Evolutionary conservation across 2,797 vertebrate genomes (phyloP).

Genomic region (Otolemur crassicaudatus): DNA sequence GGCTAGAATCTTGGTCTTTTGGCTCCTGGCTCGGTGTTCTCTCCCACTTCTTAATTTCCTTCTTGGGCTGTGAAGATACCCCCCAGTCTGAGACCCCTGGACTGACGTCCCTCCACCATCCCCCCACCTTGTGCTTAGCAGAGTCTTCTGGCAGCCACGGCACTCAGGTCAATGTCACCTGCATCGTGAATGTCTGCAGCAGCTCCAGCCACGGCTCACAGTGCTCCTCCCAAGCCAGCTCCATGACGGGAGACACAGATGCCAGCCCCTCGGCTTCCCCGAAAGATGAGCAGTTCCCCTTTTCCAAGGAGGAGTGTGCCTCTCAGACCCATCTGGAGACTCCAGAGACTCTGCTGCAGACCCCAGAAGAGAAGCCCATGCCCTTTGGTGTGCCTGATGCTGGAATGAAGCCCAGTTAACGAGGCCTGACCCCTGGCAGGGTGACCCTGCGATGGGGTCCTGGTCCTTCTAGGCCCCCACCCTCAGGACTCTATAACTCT

Average conservation of each 20-base stretch:
- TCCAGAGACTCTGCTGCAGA: slow-evolving; percentile 67
- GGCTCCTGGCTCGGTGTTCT: background rate
- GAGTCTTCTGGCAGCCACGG: slow-evolving; percentile 69
- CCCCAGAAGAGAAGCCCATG: slow-evolving; percentile 73
- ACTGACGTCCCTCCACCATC: background rate
- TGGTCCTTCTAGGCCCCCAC: background rate
- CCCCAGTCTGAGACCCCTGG: background rate
- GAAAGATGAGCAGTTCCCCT: slow-evolving; percentile 67
- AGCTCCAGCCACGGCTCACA: slow-evolving; percentile 75
- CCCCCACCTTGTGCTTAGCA: slow-evolving; percentile 58
- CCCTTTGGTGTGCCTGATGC: slow-evolving; percentile 78
- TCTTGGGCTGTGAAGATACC: background rate
- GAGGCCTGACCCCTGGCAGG: background rate
- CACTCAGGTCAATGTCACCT: slow-evolving; percentile 85
- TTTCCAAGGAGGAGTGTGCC: slow-evolving; percentile 84
- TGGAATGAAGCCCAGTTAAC: slow-evolving; percentile 79
- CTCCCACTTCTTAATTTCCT: background rate
- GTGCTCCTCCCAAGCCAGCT: slow-evolving; percentile 63
- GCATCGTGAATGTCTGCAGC: slow-evolving; percentile 84
- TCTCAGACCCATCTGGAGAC: slow-evolving; percentile 17
- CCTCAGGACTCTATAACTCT: background rate
- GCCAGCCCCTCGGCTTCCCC: background rate
- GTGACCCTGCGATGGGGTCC: background rate
- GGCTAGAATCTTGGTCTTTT: background rate
- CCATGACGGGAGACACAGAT: fast-evolving